Evolutionary conservation across 2,113 vertebrate species (phyloP), one percentile per base, ranked within the genome.

Genomic region (Ameiurus melas): DNA sequence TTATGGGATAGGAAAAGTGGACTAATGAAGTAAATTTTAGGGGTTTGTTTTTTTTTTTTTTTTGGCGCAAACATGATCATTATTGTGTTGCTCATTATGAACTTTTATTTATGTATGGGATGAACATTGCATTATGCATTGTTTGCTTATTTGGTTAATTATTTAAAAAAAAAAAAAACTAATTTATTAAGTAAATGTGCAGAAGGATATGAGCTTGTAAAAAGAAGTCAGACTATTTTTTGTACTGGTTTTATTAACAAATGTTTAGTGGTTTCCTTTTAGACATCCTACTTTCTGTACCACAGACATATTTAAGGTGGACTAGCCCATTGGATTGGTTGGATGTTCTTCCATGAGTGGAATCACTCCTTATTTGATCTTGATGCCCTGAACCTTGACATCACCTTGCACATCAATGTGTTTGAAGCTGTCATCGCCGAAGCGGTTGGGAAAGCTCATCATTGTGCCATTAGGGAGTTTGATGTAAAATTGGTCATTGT

Each of bases 401-500:
- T 93, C 94, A 0, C 95, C 96, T 2, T 5, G 2, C 58, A 96
- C 86, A 0, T 93, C 27, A 0, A 96, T 90, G 92, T 90, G 91
- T 1, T 91, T 90, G 92, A 95, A 95, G 87, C 93, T 93, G 83
- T 94, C 90, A 13, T 95, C 95, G 0, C 94, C 95, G 4, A 94
- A 91, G 0, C 95, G 94, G 90, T 96, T 96, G 57, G 95, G 94
- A 90, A 96, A 96, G 85, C 87, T 87, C 5, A 94, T 47, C 93
- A 92, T 93, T 85, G 51, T 86, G 43, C 93, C 95, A 0, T 95
- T 93, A 0, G 95, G 93, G 1, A 96, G 93, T 60, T 91, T 95
- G 92, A 96, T 93, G 84, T 92, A 93, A 60, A 96, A 96, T 14
- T 91, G 66, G 14, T 95, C 94, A 0, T 53, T 90, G 93, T 91